These are phyloP conservation scores for Rhagologus leucostigma DNA, from an alignment of 2,113 vertebrate genomes.

Conservation along the genomic window DNA sequence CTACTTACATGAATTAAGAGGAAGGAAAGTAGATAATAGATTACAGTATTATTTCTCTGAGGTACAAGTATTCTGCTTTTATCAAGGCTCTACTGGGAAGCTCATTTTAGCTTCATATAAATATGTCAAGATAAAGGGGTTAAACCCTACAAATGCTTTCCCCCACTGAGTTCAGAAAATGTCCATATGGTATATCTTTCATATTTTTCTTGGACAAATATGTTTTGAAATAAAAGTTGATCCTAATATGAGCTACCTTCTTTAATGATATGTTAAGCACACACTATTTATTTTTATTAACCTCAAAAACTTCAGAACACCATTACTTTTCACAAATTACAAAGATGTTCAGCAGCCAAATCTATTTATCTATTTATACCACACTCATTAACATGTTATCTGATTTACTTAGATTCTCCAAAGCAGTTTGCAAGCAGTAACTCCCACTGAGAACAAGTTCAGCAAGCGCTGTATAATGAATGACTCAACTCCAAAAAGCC, in stretches of 20 bases:
- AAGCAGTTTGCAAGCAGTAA: constrained; percentile 26
- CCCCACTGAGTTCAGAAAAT: background rate
- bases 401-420: background rate
- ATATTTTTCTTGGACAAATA: constrained; percentile 38
- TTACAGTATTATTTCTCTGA: background rate
- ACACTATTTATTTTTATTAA: constrained; percentile 37
- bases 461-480: background rate
- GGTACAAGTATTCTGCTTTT: background rate
- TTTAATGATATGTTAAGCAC: constrained; percentile 29
- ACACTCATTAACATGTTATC: background rate
- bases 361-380: constrained; percentile 33
- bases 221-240: constrained; percentile 19
- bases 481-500: background rate
- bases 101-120: background rate
- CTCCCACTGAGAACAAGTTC: constrained; percentile 1
- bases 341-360: constrained; percentile 35
- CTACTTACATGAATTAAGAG: background rate
- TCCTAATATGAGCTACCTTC: constrained; percentile 4
- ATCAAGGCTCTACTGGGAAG: background rate
- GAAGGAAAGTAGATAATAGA: background rate
- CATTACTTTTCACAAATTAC: constrained; percentile 12
- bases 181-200: background rate
- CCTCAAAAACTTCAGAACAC: background rate
- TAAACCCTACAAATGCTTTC: background rate
- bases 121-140: background rate